Evolutionary conservation across 1,140 invertebrate species (phyloP).

Genomic region (Kradibia gibbosae): DNA sequence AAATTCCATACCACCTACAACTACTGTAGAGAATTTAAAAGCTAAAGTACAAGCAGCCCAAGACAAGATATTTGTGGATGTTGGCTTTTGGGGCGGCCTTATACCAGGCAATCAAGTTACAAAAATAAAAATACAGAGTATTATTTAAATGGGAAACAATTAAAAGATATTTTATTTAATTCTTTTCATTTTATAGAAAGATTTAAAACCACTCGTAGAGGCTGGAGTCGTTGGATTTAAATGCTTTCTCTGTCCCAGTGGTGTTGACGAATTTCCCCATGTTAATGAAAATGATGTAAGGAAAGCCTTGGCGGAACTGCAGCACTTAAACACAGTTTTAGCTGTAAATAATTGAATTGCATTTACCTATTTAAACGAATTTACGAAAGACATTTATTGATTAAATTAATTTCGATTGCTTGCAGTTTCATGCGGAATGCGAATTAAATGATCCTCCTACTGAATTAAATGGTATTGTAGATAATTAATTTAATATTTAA

Average conservation of each 20-base stretch:
- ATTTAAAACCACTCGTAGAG: constrained; percentile 75
- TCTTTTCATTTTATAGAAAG: constrained; percentile 69
- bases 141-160: constrained; percentile 38
- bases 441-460: constrained; percentile 56
- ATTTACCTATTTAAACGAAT: neutral
- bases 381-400: neutral
- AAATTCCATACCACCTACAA: constrained; percentile 82
- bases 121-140: constrained; percentile 35
- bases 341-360: constrained; percentile 70
- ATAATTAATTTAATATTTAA: neutral
- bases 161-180: constrained; percentile 5
- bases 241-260: constrained; percentile 80
- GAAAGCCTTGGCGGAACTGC: constrained; percentile 73
- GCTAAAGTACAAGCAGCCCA: constrained; percentile 76
- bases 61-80: constrained; percentile 79
- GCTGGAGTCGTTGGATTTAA: constrained; percentile 83
- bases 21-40: constrained; percentile 76
- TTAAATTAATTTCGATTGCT: constrained; percentile 26
- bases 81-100: constrained; percentile 84
- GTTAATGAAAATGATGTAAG: constrained; percentile 75
- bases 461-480: constrained; percentile 17
- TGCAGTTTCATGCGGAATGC: constrained; percentile 81
- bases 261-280: constrained; percentile 78
- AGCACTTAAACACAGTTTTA: constrained; percentile 74
- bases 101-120: constrained; percentile 77